phyloP scores from a whole-genome alignment of 2,888 invertebrate genomes.

The Drosophila nr. perissopoda region DNA sequence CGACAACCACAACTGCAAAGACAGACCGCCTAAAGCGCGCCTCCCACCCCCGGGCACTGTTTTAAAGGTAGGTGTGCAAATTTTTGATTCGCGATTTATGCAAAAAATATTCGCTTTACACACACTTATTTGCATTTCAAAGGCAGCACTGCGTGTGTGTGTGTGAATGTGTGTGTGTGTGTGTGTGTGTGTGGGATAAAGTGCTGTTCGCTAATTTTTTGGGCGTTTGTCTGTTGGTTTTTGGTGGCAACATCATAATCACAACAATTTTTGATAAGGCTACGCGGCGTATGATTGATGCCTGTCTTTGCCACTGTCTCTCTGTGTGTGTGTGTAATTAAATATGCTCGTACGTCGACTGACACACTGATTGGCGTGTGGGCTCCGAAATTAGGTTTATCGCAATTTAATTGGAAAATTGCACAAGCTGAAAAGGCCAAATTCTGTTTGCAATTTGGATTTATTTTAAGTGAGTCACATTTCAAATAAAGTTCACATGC shows the following conservation, averaged over 20 bases:
- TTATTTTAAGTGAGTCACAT: constrained; percentile 3
- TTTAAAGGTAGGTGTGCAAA: constrained; percentile 54
- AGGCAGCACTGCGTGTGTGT: constrained; percentile 30
- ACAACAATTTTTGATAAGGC: constrained; percentile 48
- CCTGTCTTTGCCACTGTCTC: constrained; percentile 23
- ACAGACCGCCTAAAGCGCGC: constrained; percentile 39
- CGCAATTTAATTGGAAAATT: constrained; percentile 43
- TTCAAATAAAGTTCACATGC: constrained; percentile 4
- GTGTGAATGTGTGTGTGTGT: constrained; percentile 10
- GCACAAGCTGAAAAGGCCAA: constrained; percentile 27
- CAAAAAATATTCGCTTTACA: constrained; percentile 44
- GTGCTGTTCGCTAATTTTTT: constrained; percentile 13
- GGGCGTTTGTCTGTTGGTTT: constrained; percentile 15
- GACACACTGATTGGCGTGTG: constrained; percentile 48
- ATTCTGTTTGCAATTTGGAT: constrained; percentile 28
- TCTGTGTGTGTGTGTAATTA: constrained; percentile 46
- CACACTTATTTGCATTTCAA: constrained; percentile 77
- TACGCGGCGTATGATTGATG: constrained; percentile 72
- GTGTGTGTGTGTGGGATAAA: constrained; percentile 8
- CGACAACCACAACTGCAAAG: constrained; percentile 25
- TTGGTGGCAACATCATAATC: constrained; percentile 58
- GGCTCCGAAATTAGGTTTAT: constrained; percentile 6
- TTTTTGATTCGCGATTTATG: constrained; percentile 56
- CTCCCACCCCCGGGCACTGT: background rate
- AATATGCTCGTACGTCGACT: constrained; percentile 47